Evolutionary conservation across 2,888 invertebrate species (phyloP).

Genomic region (Caenorhabditis sp.): DNA sequence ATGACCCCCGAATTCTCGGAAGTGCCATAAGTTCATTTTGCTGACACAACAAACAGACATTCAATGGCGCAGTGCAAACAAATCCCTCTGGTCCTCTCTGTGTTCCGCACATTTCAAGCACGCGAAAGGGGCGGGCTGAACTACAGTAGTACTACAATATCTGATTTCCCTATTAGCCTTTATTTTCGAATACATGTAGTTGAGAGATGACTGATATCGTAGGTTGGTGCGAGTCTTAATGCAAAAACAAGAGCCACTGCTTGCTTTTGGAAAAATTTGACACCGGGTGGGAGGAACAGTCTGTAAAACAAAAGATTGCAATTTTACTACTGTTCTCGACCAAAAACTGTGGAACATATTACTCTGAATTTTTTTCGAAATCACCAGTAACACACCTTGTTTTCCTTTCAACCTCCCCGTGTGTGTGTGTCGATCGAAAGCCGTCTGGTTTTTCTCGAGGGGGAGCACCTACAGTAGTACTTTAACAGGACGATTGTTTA

Average conservation of each 20-base stretch:
- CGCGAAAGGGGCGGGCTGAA: background rate
- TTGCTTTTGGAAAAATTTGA: background rate
- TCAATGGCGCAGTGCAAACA: background rate
- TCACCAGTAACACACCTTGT: constrained; percentile 25
- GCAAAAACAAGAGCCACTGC: constrained; percentile 12
- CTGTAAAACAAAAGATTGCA: constrained; percentile 1
- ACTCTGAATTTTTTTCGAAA: background rate
- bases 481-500: constrained; percentile 61
- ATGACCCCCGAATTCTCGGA: no score
- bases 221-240: background rate
- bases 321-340: no score
- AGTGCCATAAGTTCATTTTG: background rate
- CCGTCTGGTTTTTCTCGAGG: constrained; percentile 38
- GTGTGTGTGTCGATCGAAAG: constrained; percentile 22
- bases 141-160: background rate
- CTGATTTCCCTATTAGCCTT: background rate
- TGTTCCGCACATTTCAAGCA: background rate
- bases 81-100: no score
- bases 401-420: constrained; percentile 25
- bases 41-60: background rate
- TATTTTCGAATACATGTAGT: constrained; percentile 2
- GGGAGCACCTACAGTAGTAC: constrained; percentile 60
- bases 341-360: background rate
- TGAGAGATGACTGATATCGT: background rate
- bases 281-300: background rate